Evolutionary conservation across 2,113 vertebrate species (phyloP).

Genomic region (Caranx ignobilis): DNA sequence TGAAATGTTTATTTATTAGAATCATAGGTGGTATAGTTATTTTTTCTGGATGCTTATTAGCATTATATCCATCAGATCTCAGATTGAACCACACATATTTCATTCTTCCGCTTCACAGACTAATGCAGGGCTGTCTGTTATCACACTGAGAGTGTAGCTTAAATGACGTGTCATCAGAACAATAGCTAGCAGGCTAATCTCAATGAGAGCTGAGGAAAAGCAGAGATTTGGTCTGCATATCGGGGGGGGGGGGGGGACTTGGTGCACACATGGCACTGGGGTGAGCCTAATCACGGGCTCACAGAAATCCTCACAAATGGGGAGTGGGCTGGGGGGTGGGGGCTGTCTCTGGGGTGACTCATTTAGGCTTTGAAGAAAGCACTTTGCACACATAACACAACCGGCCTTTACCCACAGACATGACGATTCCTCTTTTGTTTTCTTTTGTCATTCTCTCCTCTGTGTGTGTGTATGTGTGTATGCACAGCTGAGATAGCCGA

Average conservation of each 20-base stretch:
- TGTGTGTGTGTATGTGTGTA: background rate
- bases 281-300: conserved; percentile 77
- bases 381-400: conserved; percentile 53
- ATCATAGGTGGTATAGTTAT: background rate
- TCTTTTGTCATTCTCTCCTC: conserved; percentile 1
- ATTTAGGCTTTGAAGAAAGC: conserved; percentile 72
- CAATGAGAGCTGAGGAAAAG: conserved; percentile 58
- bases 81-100: background rate
- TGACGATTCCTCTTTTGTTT: conserved; percentile 41
- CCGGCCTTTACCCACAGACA: conserved; percentile 26
- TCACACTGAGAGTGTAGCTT: conserved; percentile 43
- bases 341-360: conserved; percentile 65
- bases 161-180: conserved; percentile 65
- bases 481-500: conserved; percentile 31
- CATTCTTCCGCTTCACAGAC: background rate
- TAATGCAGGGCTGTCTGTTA: conserved; percentile 16
- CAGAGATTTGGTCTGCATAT: conserved; percentile 64
- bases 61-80: background rate
- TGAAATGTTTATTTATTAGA: background rate
- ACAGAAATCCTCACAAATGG: conserved; percentile 76
- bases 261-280: conserved; percentile 78
- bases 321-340: conserved; percentile 56
- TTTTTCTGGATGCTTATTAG: background rate
- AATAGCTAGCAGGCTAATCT: conserved; percentile 73
- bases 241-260: conserved; percentile 22